These are phyloP conservation scores for Onychostoma macrolepis DNA, from an alignment of 2,113 vertebrate species.

Conservation along the genomic window DNA sequence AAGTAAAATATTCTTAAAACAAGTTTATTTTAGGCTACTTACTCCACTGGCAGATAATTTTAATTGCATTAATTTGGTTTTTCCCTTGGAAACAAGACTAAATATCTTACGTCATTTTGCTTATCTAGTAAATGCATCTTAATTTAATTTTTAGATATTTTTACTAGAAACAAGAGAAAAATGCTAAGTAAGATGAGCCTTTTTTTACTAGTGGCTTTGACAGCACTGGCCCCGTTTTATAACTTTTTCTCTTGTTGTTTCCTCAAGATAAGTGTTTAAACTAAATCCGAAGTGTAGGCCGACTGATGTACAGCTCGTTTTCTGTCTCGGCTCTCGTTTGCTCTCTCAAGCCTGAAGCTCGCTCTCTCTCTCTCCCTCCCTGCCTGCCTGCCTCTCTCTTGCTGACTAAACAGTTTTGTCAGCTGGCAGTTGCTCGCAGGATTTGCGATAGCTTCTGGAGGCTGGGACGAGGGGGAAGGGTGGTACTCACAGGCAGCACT, in stretches of 20 bases:
- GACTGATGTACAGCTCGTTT: conserved; percentile 44
- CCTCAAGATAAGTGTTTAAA: neutral
- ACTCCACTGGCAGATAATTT: too few species aligned
- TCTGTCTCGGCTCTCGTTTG: conserved; percentile 19
- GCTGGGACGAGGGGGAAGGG: conserved; percentile 63
- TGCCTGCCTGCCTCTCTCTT: conserved; percentile 63
- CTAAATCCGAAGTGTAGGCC: neutral
- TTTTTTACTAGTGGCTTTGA: neutral
- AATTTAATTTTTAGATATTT: too few species aligned
- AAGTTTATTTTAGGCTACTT: too few species aligned
- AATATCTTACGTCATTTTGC: too few species aligned
- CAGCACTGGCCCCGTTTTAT: neutral
- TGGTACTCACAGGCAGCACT: conserved; percentile 61
- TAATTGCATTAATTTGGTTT: too few species aligned
- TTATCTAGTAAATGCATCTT: too few species aligned
- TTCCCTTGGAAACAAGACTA: too few species aligned
- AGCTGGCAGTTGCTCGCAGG: conserved; percentile 79
- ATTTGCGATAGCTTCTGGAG: conserved; percentile 81
- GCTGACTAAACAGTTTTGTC: conserved; percentile 88
- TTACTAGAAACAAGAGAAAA: too few species aligned
- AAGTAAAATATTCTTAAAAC: too few species aligned
- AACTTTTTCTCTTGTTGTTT: conserved; percentile 10
- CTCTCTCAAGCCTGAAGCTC: conserved; percentile 38
- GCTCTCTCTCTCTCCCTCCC: conserved; percentile 52
- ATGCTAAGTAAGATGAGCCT: neutral